A percentile compares a stretch with the other conserved stretches of the same genome.
These are phyloP conservation scores for Acanthococcus lagerstroemiae DNA, from an alignment of 2,888 invertebrate genomes.

Conservation along the genomic window DNA sequence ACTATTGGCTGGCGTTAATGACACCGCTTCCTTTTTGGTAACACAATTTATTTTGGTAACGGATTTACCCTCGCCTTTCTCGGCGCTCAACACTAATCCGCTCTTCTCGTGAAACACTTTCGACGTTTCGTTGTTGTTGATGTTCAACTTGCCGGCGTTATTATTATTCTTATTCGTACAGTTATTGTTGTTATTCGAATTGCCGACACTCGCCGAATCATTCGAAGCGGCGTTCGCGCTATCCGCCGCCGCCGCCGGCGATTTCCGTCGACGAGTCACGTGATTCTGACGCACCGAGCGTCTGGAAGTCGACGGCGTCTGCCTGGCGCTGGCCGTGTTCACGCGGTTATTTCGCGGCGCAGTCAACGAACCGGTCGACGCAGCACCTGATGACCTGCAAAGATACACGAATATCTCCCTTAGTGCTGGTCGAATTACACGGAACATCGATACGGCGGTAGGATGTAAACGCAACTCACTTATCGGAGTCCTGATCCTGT, in stretches of 20 bases:
- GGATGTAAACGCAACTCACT: neutral
- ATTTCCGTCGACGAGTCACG: slow-evolving; percentile 19
- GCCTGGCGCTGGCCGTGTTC: neutral
- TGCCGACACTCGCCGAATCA: neutral
- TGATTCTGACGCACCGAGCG: slow-evolving; percentile 27
- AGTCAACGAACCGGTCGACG: slow-evolving; percentile 1
- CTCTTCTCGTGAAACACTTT: slow-evolving; percentile 19
- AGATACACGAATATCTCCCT: neutral
- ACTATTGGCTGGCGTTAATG: neutral
- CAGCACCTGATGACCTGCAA: neutral
- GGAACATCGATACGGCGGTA: too few species aligned
- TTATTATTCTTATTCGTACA: slow-evolving; percentile 21
- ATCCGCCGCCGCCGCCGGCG: neutral
- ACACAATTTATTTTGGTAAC: slow-evolving; percentile 17
- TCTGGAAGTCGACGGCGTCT: slow-evolving; percentile 14
- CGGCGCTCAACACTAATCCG: neutral
- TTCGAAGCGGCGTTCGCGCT: neutral
- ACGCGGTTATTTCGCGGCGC: slow-evolving; percentile 10
- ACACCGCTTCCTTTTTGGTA: slow-evolving; percentile 18
- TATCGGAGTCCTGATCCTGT: neutral
- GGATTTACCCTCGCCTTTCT: slow-evolving; percentile 18
- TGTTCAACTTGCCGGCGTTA: neutral
- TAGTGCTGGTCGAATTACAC: neutral
- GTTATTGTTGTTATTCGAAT: slow-evolving; percentile 14
- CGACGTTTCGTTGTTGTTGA: neutral